Percentiles rank a stretch among this genome's conserved stretches.
phyloP scores from a whole-genome alignment of 35 echinoderm and acorn worm genomes.

The Ophiothrix spiculata region DNA sequence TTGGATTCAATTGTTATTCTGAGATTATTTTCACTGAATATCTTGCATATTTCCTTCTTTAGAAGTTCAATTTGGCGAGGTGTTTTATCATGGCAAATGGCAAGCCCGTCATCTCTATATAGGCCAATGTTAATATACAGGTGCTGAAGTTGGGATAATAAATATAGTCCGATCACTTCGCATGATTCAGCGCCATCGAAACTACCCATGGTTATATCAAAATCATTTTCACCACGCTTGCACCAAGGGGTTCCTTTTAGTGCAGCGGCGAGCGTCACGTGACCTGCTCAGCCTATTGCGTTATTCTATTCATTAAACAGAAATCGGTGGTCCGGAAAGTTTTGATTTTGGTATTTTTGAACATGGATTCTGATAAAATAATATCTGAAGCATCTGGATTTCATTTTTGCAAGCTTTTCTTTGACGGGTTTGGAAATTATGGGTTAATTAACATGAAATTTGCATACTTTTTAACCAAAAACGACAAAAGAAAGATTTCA shows the following conservation, averaged over 20 bases:
- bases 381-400: too few relatives aligned
- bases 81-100: constrained; percentile 15
- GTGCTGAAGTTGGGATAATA: neutral
- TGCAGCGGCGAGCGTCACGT: too few relatives aligned
- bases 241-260: neutral
- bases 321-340: too few relatives aligned
- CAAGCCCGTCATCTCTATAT: constrained; percentile 56
- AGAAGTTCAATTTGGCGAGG: constrained; percentile 18
- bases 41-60: neutral
- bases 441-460: too few relatives aligned
- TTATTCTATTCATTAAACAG: too few relatives aligned
- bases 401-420: too few relatives aligned
- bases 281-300: too few relatives aligned
- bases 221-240: neutral
- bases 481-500: too few relatives aligned
- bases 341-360: too few relatives aligned
- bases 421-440: too few relatives aligned
- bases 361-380: too few relatives aligned
- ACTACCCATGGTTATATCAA: constrained; percentile 19
- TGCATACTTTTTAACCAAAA: too few relatives aligned
- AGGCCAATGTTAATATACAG: constrained; percentile 1
- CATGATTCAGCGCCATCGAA: constrained; percentile 11
- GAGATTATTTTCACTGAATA: neutral
- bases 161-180: neutral
- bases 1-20: constrained; percentile 3